phyloP scores from a whole-genome alignment of 2,797 vertebrate genomes.

The Squalus acanthias region DNA sequence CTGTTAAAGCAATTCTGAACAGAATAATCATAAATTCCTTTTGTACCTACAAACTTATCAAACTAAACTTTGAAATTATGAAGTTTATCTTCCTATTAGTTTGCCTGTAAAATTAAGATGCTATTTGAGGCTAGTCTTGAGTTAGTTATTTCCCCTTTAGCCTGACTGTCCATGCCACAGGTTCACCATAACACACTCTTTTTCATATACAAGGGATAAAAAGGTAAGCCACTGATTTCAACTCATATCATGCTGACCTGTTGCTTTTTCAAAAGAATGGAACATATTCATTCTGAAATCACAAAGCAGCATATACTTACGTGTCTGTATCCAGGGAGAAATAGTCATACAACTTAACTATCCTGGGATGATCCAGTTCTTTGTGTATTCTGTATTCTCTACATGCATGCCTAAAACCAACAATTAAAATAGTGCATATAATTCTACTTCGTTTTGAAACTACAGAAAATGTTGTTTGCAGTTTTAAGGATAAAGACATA shows the following conservation, averaged over 20 bases:
- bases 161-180: not conserved
- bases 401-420: slow-evolving; percentile 83
- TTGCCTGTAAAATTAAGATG: not conserved
- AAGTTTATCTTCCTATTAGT: not conserved
- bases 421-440: slow-evolving; percentile 41
- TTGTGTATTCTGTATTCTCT: slow-evolving; percentile 99
- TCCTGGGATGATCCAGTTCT: slow-evolving; percentile 96
- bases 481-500: slow-evolving; percentile 54
- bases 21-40: not conserved
- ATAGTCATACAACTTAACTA: slow-evolving; percentile 98
- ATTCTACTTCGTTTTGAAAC: slow-evolving; percentile 8
- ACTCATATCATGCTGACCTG: not conserved
- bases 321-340: slow-evolving; percentile 99
- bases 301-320: slow-evolving; percentile 62
- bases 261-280: not conserved
- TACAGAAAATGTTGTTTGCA: slow-evolving; percentile 11
- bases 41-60: not conserved
- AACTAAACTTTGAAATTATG: not conserved
- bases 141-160: not conserved
- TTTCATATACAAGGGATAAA: not conserved
- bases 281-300: slow-evolving; percentile 26
- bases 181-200: not conserved
- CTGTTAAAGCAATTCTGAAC: not conserved
- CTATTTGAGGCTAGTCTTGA: not conserved
- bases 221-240: not conserved